These are phyloP conservation scores for Oxystoma pomonae DNA, from an alignment of 2,888 invertebrate species.

Conservation along the genomic window DNA sequence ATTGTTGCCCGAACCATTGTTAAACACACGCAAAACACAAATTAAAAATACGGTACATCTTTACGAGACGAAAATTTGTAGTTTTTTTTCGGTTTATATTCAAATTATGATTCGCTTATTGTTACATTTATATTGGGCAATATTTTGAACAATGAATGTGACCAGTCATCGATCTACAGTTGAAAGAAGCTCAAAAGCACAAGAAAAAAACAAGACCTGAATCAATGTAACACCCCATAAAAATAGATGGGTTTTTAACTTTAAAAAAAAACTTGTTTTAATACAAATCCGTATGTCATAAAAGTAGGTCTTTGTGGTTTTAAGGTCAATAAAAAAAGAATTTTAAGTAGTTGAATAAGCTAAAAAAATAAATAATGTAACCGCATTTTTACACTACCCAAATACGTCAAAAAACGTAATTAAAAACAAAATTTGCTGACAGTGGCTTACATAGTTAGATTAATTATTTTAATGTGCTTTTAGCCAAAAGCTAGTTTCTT, in stretches of 20 bases:
- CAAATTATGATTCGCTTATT: slow-evolving; percentile 5
- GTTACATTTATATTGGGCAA: slow-evolving; percentile 15
- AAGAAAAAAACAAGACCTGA: background rate
- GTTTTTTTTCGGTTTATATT: background rate
- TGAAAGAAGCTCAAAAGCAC: background rate
- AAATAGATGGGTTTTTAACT: too few relatives aligned
- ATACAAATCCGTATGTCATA: background rate
- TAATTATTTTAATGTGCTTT: too few relatives aligned
- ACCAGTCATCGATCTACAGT: background rate
- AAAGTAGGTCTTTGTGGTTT: background rate
- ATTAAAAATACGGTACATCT: background rate
- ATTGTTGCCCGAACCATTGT: background rate
- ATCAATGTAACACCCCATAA: too few relatives aligned
- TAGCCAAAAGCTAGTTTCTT: too few relatives aligned
- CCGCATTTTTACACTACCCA: background rate
- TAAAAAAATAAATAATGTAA: background rate
- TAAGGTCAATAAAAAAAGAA: background rate
- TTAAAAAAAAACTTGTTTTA: too few relatives aligned
- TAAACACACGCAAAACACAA: background rate
- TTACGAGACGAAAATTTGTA: background rate
- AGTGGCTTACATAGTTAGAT: background rate
- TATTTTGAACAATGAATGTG: slow-evolving; percentile 13
- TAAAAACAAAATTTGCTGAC: background rate
- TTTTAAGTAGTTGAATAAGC: background rate
- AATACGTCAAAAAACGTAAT: background rate